Base-by-base conservation (phyloP, 2,888 invertebrate species). In the Boloria euphrosyne region DNA sequence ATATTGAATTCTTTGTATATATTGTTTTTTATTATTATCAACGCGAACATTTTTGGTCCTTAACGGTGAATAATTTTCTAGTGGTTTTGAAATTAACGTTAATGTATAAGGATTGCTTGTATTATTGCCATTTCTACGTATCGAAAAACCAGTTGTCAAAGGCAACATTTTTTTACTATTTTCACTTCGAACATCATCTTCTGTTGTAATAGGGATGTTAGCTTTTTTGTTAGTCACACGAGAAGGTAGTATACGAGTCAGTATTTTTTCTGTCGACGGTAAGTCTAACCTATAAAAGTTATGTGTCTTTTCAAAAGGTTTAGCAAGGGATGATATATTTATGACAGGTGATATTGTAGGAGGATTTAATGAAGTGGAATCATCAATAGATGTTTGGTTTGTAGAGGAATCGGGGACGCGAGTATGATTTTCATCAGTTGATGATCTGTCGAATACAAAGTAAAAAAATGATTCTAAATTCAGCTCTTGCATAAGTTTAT, bases 391-490 rank as follows among this genome's bases (percentile, higher is more conserved):
- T 74, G 89, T 90, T 79, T 89, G 85, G 83, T 52, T 86, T 86
- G 78, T 87, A 72, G 92, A 79, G 82, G 87, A 80, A 76, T 81
- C 80, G 73, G 90, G 82, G 75, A 78, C 79, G 70, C 78, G 84
- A 77, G 78, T 84, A 78, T 85, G 86, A 85, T 79, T 92, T 86
- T 91, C 90, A 87, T 90, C 90, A 83, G 90, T 87, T 80, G 93
- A 87, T 86, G 89, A 93, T 93, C 93, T 93, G 93, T 92, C 88
- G 89, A 93, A 92, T 90, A 92, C 80, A 92, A 92, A 92, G 89
- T 88, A 90, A 85, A 90, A 82, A 87, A 84, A 82, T 75, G 79
- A 85, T 85, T 89, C 92, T 91, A 89, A 87, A 85, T 86, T 76
- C 86, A 87, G 84, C 85, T 85, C 80, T 61, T 17, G 16, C 61